These are phyloP conservation scores for Alethe diademata DNA, from an alignment of 2,113 vertebrate species.

Conservation along the genomic window DNA sequence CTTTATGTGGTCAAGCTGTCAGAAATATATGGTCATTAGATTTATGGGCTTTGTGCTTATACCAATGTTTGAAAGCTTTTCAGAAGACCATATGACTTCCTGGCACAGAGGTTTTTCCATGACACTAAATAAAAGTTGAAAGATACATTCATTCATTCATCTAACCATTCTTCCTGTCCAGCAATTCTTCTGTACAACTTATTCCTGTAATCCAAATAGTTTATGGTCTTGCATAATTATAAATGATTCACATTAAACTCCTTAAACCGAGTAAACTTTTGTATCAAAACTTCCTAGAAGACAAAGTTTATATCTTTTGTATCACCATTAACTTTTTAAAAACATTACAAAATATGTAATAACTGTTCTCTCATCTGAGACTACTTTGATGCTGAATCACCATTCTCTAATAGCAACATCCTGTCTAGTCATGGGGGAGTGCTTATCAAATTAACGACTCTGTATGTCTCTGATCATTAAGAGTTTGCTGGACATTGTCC, in stretches of 20 bases:
- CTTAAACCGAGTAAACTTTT: not conserved
- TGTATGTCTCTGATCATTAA: not conserved
- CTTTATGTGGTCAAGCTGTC: not conserved
- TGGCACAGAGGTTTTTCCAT: not conserved
- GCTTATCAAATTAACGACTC: not conserved
- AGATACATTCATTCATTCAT: not conserved
- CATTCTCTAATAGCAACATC: not conserved
- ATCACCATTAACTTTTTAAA: not conserved
- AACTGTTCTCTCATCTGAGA: constrained; percentile 6
- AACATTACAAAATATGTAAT: not conserved
- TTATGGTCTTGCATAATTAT: not conserved
- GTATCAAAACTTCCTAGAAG: not conserved
- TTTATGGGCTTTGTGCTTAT: not conserved
- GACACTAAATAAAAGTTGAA: not conserved
- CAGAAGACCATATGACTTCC: not conserved
- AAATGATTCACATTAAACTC: not conserved
- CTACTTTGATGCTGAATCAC: constrained; percentile 21
- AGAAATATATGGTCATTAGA: not conserved
- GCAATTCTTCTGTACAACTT: not conserved
- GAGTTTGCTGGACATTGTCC: not conserved
- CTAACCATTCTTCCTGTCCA: not conserved
- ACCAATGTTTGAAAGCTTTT: not conserved
- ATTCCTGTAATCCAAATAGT: not conserved
- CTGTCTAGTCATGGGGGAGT: constrained; percentile 12
- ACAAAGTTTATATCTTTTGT: not conserved